Conservation (phyloP, 2,797 vertebrate genomes). For the Pelodytes ibericus region DNA sequence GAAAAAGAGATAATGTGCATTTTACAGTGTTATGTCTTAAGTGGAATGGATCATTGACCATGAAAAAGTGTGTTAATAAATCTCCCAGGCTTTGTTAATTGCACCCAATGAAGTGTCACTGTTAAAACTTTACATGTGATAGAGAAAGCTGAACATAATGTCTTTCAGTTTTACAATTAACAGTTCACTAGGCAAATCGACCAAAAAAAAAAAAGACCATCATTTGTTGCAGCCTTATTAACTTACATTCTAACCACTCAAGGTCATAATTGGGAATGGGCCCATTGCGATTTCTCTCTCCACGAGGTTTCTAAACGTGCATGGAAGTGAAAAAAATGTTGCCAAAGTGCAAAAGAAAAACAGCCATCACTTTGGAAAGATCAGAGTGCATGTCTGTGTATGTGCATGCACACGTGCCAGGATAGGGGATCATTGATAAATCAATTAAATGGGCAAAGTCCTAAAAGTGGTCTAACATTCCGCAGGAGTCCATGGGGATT, state of each 20-base stretch:
- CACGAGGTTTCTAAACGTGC: constrained; percentile 65
- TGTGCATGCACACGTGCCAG: background rate
- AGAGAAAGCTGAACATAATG: constrained; percentile 84
- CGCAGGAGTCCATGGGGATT: too few species aligned
- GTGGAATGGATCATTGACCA: constrained; percentile 87
- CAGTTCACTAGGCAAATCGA: constrained; percentile 86
- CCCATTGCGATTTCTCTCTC: constrained; percentile 73
- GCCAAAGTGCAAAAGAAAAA: too few species aligned
- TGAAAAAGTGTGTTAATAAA: constrained; percentile 88
- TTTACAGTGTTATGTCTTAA: constrained; percentile 89
- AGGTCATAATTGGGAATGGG: constrained; percentile 81
- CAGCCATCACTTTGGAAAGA: too few species aligned
- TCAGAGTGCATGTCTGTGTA: background rate
- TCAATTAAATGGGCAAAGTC: too few species aligned
- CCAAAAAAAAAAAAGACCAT: constrained; percentile 83
- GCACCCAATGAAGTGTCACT: constrained; percentile 87
- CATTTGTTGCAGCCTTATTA: constrained; percentile 88
- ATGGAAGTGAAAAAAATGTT: too few species aligned
- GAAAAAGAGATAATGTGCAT: constrained; percentile 87
- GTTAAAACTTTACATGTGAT: constrained; percentile 89
- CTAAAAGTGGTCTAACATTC: too few species aligned
- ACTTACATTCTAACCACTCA: constrained; percentile 81
- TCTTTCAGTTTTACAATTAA: constrained; percentile 89
- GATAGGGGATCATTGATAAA: too few species aligned
- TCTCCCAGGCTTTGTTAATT: constrained; percentile 89